Base-by-base conservation (phyloP, 2,113 vertebrate species). In the Archilochus colubris region DNA sequence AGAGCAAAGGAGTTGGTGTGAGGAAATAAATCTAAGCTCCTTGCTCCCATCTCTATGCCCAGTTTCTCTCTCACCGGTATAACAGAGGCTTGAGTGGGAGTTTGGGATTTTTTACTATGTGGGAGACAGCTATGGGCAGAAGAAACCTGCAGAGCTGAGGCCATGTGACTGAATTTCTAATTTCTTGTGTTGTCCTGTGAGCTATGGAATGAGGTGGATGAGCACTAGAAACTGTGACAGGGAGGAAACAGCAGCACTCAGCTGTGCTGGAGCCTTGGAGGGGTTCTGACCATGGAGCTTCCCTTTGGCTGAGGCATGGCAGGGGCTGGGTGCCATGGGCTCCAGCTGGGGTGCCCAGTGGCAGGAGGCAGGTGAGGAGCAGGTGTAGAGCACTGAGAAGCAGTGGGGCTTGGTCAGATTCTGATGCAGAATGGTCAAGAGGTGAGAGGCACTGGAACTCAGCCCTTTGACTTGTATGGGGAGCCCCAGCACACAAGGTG, bases 1-100 rank as follows among this genome's bases (percentile, higher is more conserved):
- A 94, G 33, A 88, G 69, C 61, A 88, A 78, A 77, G 64, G n/a
- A 73, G 96, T 91, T 75, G 84, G 88, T 79, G 75, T 91, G 40
- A 90, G 72, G 82, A 88, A 88, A 88, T 73, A 66, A n/a, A 36
- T 61, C 79, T 91, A 82, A 94, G 68, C 79, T 95, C 77, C 33
- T 74, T 87, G 54, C 50, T 82, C 70, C 89, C 75, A 48, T 63
- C 63, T 89, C 53, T 67, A 15, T 88, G 75, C 82, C 76, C 74
- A 59, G 59, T 88, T 96, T 92, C 63, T 88, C 40, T 74, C 58
- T 89, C 53, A 66, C 55, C 51, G 90, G 43, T 94, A 68, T 84
- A 75, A 76, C 1, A 66, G 69, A 72, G 38, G 44, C 22, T 81
- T 43, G 68, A 88, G 84, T 86, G 72, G 79, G 89, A 91, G 57